Evolutionary conservation across 2,888 invertebrate species (phyloP), one percentile per base, ranked within the genome.

Genomic region (Graphium colonna): DNA sequence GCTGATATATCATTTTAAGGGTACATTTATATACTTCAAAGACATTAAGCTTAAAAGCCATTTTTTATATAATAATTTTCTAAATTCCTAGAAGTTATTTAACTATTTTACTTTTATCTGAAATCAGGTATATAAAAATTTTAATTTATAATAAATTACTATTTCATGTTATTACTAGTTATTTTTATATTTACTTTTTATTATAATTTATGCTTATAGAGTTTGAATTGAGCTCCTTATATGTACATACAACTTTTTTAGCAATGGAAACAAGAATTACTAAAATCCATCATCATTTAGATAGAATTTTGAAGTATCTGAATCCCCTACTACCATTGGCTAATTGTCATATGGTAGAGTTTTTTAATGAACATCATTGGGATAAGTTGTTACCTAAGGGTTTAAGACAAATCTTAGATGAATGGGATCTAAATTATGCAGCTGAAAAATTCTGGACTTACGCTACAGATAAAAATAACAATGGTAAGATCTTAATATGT

Each of bases 331-430:
- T 93, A 57, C 88, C 91, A 0, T 77, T 96, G 21, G 91, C 93
- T 0, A 95, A 95, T 73, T 94, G 94, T 61, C 96, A 96, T 72
- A 94, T 96, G 92, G 95, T 88, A 0, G 87, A 88, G 56, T 86
- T 86, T 53, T 61, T 96, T 42, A 94, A 93, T 0, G 83, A 93
- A 8, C 80, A 92, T 41, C 91, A 93, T 52, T 96, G 94, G 93
- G 73, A 90, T 0, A 89, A 65, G 3, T 87, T 91, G 56, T 68
- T 96, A 9, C 93, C 95, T 0, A 57, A 63, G 8, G 60, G 75
- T 0, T 77, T 96, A 12, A 87, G 81, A 65, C 61, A 70, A 0
- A 90, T 92, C 65, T 73, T 94, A 5, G 75, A 90, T 13, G 56
- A 64, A 0, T 60, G 75, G 36, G 80, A 90, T 1, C 65, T 91